A percentile compares a stretch with the other conserved stretches of the same genome.
These are phyloP conservation scores for Cyprinodon diabolis DNA, from an alignment of 2,797 vertebrate species.

Conservation along the genomic window DNA sequence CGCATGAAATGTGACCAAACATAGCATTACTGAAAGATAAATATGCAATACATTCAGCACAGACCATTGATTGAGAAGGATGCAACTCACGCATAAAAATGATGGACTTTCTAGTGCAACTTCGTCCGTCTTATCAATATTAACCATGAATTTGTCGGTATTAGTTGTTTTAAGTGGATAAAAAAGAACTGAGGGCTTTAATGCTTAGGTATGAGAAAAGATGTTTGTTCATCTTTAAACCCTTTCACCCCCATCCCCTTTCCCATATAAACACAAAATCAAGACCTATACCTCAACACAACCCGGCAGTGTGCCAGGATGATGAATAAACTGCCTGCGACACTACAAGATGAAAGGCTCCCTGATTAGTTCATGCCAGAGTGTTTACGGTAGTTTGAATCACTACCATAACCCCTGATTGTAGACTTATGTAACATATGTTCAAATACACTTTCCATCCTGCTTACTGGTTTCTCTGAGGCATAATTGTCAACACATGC, in stretches of 20 bases:
- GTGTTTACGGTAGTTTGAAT: slow-evolving; percentile 72
- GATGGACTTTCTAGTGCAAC: slow-evolving; percentile 54
- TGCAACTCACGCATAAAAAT: slow-evolving; percentile 61
- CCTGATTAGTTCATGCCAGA: slow-evolving; percentile 67
- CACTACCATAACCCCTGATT: slow-evolving; percentile 69
- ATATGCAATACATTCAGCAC: slow-evolving; percentile 41
- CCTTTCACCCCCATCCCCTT: background rate
- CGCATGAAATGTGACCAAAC: slow-evolving; percentile 42
- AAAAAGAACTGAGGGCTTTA: slow-evolving; percentile 26
- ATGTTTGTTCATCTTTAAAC: slow-evolving; percentile 40
- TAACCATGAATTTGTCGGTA: background rate
- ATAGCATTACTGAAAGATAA: slow-evolving; percentile 35
- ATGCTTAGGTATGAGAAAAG: slow-evolving; percentile 45
- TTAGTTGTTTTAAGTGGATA: background rate
- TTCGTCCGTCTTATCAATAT: slow-evolving; percentile 19
- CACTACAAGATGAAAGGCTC: slow-evolving; percentile 66
- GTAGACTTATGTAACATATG: slow-evolving; percentile 67
- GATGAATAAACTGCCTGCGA: slow-evolving; percentile 63
- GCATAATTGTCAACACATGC: slow-evolving; percentile 70
- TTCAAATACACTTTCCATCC: slow-evolving; percentile 62
- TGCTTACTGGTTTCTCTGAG: slow-evolving; percentile 49
- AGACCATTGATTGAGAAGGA: slow-evolving; percentile 55
- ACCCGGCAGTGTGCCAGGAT: slow-evolving; percentile 33
- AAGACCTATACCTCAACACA: slow-evolving; percentile 26
- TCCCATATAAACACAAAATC: slow-evolving; percentile 23